Percentiles rank a stretch among this genome's conserved stretches.
Evolutionary conservation across 2,113 vertebrate genomes (phyloP).

Genomic region (Elephas maximus): DNA sequence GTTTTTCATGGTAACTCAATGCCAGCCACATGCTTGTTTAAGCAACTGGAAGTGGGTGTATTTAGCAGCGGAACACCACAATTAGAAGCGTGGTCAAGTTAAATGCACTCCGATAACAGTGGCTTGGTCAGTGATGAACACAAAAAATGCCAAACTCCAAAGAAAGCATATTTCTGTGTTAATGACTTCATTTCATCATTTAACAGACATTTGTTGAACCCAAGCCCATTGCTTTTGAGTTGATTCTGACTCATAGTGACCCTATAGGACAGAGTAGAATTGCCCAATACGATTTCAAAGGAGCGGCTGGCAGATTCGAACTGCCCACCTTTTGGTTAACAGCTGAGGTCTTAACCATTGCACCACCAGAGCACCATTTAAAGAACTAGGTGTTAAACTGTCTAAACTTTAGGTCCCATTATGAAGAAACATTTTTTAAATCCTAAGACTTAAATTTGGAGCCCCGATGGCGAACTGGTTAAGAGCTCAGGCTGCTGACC

Average conservation of each 20-base stretch:
- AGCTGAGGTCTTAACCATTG: too few species aligned
- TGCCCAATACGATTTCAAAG: too few species aligned
- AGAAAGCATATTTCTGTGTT: constrained; percentile 8
- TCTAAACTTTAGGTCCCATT: background rate
- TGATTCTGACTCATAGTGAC: too few species aligned
- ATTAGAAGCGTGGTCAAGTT: background rate
- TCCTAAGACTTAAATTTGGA: too few species aligned
- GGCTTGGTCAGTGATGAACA: background rate
- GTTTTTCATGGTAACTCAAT: background rate
- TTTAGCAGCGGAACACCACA: background rate
- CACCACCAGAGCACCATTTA: too few species aligned
- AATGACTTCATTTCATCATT: background rate
- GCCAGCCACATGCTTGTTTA: background rate
- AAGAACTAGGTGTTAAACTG: constrained; percentile 29
- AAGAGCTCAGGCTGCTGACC: too few species aligned
- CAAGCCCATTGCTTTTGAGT: too few species aligned
- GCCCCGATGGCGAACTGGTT: too few species aligned
- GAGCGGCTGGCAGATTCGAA: too few species aligned
- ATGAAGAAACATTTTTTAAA: background rate
- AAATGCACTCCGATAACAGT: background rate
- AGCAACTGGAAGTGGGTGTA: background rate
- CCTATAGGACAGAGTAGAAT: too few species aligned
- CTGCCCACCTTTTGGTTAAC: too few species aligned
- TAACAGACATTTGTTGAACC: background rate
- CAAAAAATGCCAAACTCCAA: background rate